Base-by-base conservation (phyloP, 1,140 invertebrate genomes). In the Batillaria attramentaria region DNA sequence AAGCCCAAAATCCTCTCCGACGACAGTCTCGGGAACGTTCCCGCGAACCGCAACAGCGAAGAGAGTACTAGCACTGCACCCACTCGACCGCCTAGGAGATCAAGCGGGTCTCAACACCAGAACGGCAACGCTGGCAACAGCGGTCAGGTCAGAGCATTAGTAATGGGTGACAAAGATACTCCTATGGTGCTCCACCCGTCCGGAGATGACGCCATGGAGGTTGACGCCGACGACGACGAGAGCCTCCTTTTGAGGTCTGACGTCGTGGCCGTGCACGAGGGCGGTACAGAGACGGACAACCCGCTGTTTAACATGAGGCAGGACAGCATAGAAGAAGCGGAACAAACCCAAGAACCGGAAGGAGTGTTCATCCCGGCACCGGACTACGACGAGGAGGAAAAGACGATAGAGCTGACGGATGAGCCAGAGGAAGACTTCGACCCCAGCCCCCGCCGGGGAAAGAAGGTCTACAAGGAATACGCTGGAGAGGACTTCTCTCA, bases 381-480 rank as follows among this genome's bases (percentile, higher is more conserved):
- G 18, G 81, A 83, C 65, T 83, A 83, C 69, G 81, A 80, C 18
- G 81, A 83, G 43, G 81, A 83, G 13, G 81, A 83, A 35, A 43
- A 62, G 42, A 83, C 79, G 10, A 70, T 83, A 31, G 73, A 69
- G 31, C 79, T 83, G 37, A 62, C 46, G 18, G 72, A 72, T 5
- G 81, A 83, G 43, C 18, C 18, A 1, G 79, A 77, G n/a, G 54
- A 66, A 3, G 57, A 66, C n/a, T 46, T 72, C 13, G 13, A 2
- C 41, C 28, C 2, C 24, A 69, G 50, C 39, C 33, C 54, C 10
- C 41, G 66, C 18, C 41, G 62, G 8, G 50, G 54, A 2, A 43
- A 73, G 62, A 46, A 74, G 24, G 42, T 43, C 10, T 72, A 72
- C 66, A 82, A 77, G 72, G 72, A 78, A 35, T 83, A 83, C 43